Evolutionary conservation across 2,113 vertebrate species (phyloP).

Genomic region (Rhodinocichla rosea): DNA sequence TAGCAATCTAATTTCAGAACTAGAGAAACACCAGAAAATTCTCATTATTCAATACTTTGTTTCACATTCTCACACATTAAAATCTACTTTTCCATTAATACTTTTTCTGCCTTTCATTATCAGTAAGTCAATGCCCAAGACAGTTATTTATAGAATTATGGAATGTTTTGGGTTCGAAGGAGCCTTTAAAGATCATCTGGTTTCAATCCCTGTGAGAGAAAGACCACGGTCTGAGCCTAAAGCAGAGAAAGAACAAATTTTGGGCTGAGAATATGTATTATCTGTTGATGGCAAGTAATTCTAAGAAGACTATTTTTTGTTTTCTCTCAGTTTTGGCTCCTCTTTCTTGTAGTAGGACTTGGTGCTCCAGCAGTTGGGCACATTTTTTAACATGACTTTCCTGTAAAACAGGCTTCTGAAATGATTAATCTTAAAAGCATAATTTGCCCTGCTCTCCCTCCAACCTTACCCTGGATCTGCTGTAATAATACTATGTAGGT

Average conservation of each 20-base stretch:
- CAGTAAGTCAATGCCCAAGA: neutral
- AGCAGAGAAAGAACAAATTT: neutral
- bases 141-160: neutral
- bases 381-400: neutral
- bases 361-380: neutral
- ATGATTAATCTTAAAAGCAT: neutral
- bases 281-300: neutral
- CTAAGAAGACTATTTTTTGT: neutral
- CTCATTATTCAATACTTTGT: neutral
- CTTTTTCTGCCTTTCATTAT: neutral
- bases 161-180: fast-evolving
- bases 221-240: neutral
- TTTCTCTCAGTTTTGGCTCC: neutral
- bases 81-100: neutral
- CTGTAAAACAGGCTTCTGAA: neutral
- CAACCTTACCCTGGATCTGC: neutral
- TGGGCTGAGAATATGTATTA: neutral
- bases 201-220: neutral
- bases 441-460: neutral
- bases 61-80: neutral
- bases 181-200: neutral
- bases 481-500: neutral
- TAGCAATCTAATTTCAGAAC: neutral
- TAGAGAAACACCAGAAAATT: neutral
- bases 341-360: neutral